These are phyloP conservation scores for Rhizomys pruinosus DNA, from an alignment of 2,113 vertebrate species.

Conservation along the genomic window DNA sequence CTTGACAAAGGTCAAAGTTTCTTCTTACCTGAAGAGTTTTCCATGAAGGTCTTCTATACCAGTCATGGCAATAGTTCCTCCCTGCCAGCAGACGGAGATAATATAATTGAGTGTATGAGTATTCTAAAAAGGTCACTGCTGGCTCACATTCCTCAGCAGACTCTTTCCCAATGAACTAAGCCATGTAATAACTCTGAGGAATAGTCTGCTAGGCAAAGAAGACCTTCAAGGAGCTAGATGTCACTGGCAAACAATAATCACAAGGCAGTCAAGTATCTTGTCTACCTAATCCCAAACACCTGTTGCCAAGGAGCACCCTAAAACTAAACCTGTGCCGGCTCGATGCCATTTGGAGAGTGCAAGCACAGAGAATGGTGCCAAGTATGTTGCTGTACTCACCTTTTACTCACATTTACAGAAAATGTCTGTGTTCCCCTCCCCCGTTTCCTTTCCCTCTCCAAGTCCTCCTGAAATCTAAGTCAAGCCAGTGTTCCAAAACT, in stretches of 20 bases:
- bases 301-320: slow-evolving; percentile 20
- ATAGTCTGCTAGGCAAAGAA: slow-evolving; percentile 79
- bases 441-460: background rate
- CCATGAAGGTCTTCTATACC: slow-evolving; percentile 83
- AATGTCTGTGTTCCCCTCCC: background rate
- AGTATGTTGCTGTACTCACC: slow-evolving; percentile 47
- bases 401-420: slow-evolving; percentile 37
- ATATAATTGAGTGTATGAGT: slow-evolving; percentile 78
- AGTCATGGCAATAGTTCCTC: slow-evolving; percentile 82
- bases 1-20: slow-evolving; percentile 73
- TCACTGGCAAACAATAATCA: slow-evolving; percentile 64
- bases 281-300: slow-evolving; percentile 54
- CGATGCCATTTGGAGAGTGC: background rate
- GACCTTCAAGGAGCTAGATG: slow-evolving; percentile 80
- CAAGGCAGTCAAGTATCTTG: background rate
- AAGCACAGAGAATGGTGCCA: background rate
- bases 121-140: slow-evolving; percentile 71
- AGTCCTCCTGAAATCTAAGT: slow-evolving; percentile 43
- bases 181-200: slow-evolving; percentile 62
- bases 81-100: slow-evolving; percentile 83
- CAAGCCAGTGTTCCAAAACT: slow-evolving; percentile 45
- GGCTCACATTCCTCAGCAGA: slow-evolving; percentile 69
- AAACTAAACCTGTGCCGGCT: background rate
- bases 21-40: slow-evolving; percentile 81
- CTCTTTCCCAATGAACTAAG: slow-evolving; percentile 56